phyloP scores from a whole-genome alignment of 2,888 invertebrate genomes.

The Hirtodrosophila trivittata region DNA sequence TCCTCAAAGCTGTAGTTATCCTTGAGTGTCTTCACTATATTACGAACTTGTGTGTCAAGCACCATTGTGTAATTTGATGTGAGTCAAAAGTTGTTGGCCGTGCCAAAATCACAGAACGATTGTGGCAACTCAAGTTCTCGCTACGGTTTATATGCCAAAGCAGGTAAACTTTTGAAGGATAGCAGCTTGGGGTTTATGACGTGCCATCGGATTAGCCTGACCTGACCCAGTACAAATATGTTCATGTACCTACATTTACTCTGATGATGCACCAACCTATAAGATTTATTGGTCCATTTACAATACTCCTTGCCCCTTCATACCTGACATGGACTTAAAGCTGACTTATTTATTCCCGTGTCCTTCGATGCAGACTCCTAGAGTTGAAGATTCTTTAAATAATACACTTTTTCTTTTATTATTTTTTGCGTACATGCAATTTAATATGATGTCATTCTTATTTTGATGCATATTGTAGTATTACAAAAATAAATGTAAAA shows the following conservation, averaged over 20 bases:
- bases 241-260: no score
- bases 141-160: constrained; percentile 16
- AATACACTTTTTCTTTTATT: neutral
- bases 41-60: constrained; percentile 22
- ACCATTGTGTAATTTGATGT: constrained; percentile 31
- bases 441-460: constrained; percentile 58
- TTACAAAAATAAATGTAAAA: constrained; percentile 77
- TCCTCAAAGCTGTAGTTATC: constrained; percentile 43
- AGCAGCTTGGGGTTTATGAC: constrained; percentile 19
- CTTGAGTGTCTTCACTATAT: constrained; percentile 41
- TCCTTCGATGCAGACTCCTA: no score
- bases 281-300: no score
- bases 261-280: no score
- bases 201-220: constrained; percentile 24
- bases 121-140: constrained; percentile 5
- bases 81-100: constrained; percentile 33
- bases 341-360: no score
- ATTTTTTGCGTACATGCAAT: constrained; percentile 66
- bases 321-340: no score
- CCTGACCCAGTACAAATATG: neutral
- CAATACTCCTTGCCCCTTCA: no score
- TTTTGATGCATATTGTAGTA: constrained; percentile 58
- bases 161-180: constrained; percentile 34
- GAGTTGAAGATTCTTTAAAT: no score
- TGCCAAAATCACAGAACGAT: constrained; percentile 40